These are phyloP conservation scores for Molossus molossus DNA, from an alignment of 2,797 vertebrate species.

Conservation along the genomic window DNA sequence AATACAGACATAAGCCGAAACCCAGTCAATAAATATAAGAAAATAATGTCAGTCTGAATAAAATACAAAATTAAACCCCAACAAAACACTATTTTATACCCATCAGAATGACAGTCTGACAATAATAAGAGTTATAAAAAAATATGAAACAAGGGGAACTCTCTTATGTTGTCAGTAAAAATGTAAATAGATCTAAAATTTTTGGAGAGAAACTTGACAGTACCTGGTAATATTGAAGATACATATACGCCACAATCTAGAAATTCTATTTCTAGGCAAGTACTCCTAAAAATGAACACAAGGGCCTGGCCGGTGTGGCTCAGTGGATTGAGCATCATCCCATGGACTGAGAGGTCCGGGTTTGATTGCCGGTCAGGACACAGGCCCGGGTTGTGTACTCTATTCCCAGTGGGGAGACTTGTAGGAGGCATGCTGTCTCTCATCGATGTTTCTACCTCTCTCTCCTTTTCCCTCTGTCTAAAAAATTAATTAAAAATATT, in stretches of 20 bases:
- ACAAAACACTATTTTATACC: neutral
- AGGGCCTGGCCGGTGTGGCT: too few species aligned
- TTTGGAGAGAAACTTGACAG: constrained; percentile 21
- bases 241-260: neutral
- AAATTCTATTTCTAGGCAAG: neutral
- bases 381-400: too few species aligned
- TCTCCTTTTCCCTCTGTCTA: too few species aligned
- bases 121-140: neutral
- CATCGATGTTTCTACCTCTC: too few species aligned
- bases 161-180: neutral
- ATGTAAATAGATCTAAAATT: neutral
- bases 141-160: neutral
- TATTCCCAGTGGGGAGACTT: too few species aligned
- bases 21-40: neutral
- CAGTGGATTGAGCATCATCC: too few species aligned
- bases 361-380: too few species aligned
- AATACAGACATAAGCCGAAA: neutral
- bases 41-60: neutral
- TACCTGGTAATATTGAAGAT: neutral
- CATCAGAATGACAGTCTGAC: neutral
- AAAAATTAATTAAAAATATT: too few species aligned
- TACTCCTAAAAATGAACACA: neutral
- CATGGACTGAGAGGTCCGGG: too few species aligned
- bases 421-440: too few species aligned
- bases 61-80: constrained; percentile 41